These are phyloP conservation scores for Rallus crepitans DNA, from an alignment of 2,797 vertebrate species.

Conservation along the genomic window DNA sequence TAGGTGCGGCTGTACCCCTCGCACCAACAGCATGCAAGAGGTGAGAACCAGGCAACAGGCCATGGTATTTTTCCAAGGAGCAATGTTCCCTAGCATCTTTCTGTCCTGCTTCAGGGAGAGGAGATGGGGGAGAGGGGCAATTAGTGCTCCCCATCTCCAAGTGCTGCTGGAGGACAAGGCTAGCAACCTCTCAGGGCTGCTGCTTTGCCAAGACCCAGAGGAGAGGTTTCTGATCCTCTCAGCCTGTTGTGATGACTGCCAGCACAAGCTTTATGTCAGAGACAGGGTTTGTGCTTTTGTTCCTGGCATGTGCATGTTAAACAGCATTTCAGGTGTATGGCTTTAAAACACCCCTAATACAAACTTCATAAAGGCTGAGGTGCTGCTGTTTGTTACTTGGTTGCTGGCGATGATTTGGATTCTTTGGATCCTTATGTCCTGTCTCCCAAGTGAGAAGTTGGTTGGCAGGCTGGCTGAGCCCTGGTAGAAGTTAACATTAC, in stretches of 20 bases:
- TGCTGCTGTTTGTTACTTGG: fast-evolving
- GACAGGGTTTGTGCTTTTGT: neutral
- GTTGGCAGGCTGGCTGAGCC: neutral
- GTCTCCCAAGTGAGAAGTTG: neutral
- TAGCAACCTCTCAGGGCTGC: neutral
- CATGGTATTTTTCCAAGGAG: neutral
- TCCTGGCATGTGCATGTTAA: neutral
- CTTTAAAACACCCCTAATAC: neutral
- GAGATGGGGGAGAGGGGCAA: neutral
- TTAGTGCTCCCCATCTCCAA: neutral
- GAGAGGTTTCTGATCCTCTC: neutral
- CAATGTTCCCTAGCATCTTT: neutral
- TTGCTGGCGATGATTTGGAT: neutral
- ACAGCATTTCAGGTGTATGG: neutral
- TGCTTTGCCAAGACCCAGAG: neutral
- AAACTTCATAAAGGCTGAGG: neutral
- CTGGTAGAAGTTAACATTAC: neutral
- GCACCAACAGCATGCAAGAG: fast-evolving
- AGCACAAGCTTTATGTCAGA: neutral
- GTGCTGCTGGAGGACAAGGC: neutral
- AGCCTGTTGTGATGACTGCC: neutral
- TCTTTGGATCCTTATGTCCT: neutral
- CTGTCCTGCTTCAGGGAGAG: neutral
- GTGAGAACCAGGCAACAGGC: neutral
- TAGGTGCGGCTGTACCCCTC: fast-evolving